Conservation (phyloP, 1,140 invertebrate genomes). For the Leptinotarsa lineolata region DNA sequence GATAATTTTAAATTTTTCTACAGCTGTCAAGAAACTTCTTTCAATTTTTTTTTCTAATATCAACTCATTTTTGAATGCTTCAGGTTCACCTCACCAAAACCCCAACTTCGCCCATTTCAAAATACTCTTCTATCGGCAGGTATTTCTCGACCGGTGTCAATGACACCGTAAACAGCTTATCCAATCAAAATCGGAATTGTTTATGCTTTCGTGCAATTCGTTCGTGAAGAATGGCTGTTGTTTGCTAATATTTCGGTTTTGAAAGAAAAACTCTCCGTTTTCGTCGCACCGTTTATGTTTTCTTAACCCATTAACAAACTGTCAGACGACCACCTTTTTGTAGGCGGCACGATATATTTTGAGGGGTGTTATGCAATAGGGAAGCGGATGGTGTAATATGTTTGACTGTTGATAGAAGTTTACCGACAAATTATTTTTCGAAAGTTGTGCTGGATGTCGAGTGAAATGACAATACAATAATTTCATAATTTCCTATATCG, state of each 20-base stretch:
- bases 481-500: too few species aligned
- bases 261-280: slow-evolving; percentile 2
- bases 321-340: not conserved
- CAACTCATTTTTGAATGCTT: too few species aligned
- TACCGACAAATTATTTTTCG: too few species aligned
- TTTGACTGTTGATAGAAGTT: too few species aligned
- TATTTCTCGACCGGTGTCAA: not conserved
- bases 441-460: too few species aligned
- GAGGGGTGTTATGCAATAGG: too few species aligned
- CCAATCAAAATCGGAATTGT: slow-evolving; percentile 5
- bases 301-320: not conserved
- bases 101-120: not conserved
- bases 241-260: slow-evolving; percentile 1
- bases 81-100: too few species aligned
- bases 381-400: too few species aligned
- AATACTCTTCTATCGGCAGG: not conserved
- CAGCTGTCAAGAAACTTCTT: too few species aligned
- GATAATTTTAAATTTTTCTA: too few species aligned
- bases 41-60: too few species aligned
- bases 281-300: slow-evolving; percentile 5
- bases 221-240: slow-evolving; percentile 5
- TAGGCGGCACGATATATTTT: slow-evolving; percentile 11
- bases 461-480: too few species aligned
- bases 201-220: slow-evolving; percentile 5
- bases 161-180: slow-evolving; percentile 1